phyloP scores from a whole-genome alignment of 1,140 invertebrate species.

The Drosophila aff. region DNA sequence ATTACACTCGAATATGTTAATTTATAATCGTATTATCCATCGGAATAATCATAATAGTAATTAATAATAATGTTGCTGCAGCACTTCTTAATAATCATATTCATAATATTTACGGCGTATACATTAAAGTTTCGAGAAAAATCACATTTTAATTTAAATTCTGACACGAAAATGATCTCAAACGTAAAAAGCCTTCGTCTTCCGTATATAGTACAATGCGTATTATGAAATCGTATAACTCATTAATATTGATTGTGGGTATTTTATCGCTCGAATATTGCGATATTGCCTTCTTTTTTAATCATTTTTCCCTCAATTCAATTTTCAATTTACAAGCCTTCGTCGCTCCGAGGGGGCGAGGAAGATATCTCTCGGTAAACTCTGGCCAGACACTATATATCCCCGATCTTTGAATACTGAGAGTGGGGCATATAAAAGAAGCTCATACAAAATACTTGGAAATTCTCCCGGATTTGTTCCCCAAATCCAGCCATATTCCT shows the following conservation, averaged over 20 bases:
- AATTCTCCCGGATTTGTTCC: conserved; percentile 21
- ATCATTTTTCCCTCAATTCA: background rate
- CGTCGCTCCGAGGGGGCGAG: background rate
- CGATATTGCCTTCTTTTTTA: conserved; percentile 12
- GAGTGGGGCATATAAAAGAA: conserved; percentile 27
- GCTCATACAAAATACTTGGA: conserved; percentile 50
- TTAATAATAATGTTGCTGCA: conserved; percentile 65
- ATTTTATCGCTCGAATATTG: conserved; percentile 29
- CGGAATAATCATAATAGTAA: conserved; percentile 71
- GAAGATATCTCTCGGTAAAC: background rate
- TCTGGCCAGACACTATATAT: conserved; percentile 17
- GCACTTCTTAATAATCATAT: conserved; percentile 74
- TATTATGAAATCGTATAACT: conserved; percentile 46
- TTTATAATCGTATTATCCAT: conserved; percentile 51
- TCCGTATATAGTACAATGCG: conserved; percentile 47
- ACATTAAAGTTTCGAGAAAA: conserved; percentile 84
- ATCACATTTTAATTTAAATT: conserved; percentile 84
- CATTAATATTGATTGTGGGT: conserved; percentile 14
- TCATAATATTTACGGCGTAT: conserved; percentile 82
- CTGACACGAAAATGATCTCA: conserved; percentile 68
- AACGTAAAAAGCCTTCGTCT: conserved; percentile 69
- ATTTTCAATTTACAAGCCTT: conserved; percentile 66
- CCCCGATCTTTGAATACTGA: conserved; percentile 8
- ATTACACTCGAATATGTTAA: conserved; percentile 53
- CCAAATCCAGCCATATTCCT: conserved; percentile 4